A percentile compares a stretch with the other conserved stretches of the same genome.
Evolutionary conservation across 2,888 invertebrate species (phyloP).

Genomic region (Yponomeuta sedellus): DNA sequence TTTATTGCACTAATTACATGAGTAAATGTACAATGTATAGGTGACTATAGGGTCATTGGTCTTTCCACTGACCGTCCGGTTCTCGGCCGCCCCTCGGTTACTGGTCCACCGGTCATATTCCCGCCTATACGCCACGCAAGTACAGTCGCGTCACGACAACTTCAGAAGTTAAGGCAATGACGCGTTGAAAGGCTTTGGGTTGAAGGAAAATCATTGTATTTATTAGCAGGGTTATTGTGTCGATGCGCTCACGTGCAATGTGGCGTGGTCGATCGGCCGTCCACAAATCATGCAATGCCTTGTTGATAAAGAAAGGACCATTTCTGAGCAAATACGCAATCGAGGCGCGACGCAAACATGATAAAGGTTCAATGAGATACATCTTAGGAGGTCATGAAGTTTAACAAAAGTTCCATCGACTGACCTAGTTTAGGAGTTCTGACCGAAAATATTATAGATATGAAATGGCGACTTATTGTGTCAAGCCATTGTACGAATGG

Average conservation of each 20-base stretch:
- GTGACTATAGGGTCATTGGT: no score
- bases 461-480: neutral
- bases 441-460: slow-evolving; percentile 1
- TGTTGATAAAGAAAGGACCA: slow-evolving; percentile 24
- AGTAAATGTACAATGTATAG: no score
- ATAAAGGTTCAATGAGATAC: slow-evolving; percentile 42
- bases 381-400: slow-evolving; percentile 22
- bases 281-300: slow-evolving; percentile 31
- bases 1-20: no score
- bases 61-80: no score
- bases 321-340: slow-evolving; percentile 37
- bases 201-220: neutral
- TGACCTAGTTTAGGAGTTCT: neutral
- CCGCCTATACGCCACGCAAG: no score
- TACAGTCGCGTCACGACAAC: no score
- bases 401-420: slow-evolving; percentile 7
- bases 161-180: neutral
- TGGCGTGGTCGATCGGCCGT: slow-evolving; percentile 26
- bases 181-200: neutral
- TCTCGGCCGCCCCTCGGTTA: no score
- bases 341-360: slow-evolving; percentile 39
- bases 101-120: no score
- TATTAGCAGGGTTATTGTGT: neutral
- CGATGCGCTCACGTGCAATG: slow-evolving; percentile 29
- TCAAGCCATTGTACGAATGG: neutral